Conservation (phyloP, 2,888 invertebrate species). For the Oscheius sp. region DNA sequence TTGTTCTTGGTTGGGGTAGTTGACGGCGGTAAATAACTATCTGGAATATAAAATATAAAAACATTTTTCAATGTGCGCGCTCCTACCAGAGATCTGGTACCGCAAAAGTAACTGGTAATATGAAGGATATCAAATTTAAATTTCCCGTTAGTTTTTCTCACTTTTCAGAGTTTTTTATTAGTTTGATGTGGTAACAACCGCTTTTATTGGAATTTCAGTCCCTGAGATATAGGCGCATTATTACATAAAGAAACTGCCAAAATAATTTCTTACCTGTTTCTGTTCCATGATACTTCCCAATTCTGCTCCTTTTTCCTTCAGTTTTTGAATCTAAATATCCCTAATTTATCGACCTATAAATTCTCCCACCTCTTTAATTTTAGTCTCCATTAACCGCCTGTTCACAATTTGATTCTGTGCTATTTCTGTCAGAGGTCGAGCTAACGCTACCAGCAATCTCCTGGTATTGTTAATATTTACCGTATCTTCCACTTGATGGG, state of each 20-base stretch:
- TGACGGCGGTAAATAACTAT: neutral
- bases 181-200: too few species aligned
- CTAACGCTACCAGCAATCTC: neutral
- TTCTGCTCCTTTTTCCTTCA: neutral
- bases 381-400: slow-evolving; percentile 8
- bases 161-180: too few species aligned
- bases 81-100: slow-evolving; percentile 9
- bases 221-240: too few species aligned
- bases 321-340: neutral
- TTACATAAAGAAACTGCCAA: too few species aligned
- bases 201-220: too few species aligned
- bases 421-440: slow-evolving; percentile 26
- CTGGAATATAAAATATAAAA: neutral
- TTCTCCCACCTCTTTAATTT: slow-evolving; percentile 27
- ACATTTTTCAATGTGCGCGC: too few species aligned
- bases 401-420: slow-evolving; percentile 25
- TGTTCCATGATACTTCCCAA: neutral
- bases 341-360: neutral
- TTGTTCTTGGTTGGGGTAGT: neutral
- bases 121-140: slow-evolving; percentile 24
- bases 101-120: slow-evolving; percentile 41
- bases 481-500: slow-evolving; percentile 27
- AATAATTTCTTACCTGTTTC: neutral
- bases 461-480: slow-evolving; percentile 15
- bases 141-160: too few species aligned